Evolutionary conservation across 1,140 invertebrate genomes (phyloP), one percentile per base, ranked within the genome.

Genomic region (Ceratosolen solmsi): DNA sequence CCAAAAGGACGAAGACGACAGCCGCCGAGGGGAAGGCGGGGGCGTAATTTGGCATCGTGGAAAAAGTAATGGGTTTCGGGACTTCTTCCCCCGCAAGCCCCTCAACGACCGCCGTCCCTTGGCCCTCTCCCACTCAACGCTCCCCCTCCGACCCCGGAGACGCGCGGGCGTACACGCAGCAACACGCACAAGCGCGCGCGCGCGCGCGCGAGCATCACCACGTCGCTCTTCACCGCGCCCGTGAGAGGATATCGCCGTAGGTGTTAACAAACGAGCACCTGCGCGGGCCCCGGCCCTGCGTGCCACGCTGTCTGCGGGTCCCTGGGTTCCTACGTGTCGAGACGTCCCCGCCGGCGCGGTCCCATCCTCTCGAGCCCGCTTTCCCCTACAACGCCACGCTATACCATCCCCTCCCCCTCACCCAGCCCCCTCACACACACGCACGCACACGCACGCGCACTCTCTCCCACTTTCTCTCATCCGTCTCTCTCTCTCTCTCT

Each of bases 211-310:
- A n/a, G n/a, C n/a, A n/a, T n/a, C n/a, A n/a, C n/a, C n/a, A n/a
- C n/a, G n/a, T n/a, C n/a, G n/a, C n/a, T n/a, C n/a, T n/a, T 46
- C 41, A 13, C 41, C 41, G 41, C 41, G 41, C n/a, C n/a, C n/a
- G n/a, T n/a, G n/a, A n/a, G 60, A 63, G 60, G 60, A 20, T 70
- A 41, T 71, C 38, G 54, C 81, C 76, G 56, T 82, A 83, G 82
- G 82, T 83, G 82, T 75, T 83, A 83, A 83, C 76, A 83, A 80
- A 83, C 77, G 77, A 83, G 82, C 82, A 83, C 82, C 82, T 83
- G 82, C 81, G 56, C 30, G 63, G 41, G 13, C 33, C 51, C n/a
- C 17, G 41, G 15, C 22, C 25, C 49, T 41, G 36, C 54, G 70
- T 81, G 80, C 80, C 80, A 82, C 80, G 80, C 80, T 82, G 80